Percentiles rank a stretch among this genome's conserved stretches.
Evolutionary conservation across 23 tunicate genomes (phyloP).

Genomic region (Ciona savignyi): DNA sequence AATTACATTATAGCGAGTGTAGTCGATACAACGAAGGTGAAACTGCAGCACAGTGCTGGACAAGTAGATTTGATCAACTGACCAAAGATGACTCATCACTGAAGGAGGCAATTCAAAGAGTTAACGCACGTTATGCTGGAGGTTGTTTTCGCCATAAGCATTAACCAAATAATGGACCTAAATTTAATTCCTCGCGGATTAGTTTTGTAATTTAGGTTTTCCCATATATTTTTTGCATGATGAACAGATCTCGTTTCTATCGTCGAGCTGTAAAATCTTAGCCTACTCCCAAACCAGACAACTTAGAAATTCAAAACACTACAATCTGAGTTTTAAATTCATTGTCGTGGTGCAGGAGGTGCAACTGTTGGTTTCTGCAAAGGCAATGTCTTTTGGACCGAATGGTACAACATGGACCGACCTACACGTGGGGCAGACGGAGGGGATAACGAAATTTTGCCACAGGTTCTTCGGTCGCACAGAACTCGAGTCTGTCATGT

Average conservation of each 20-base stretch:
- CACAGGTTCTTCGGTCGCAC: background rate
- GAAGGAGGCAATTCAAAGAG: conserved; percentile 24
- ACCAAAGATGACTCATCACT: conserved; percentile 12
- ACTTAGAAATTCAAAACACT: too few relatives aligned
- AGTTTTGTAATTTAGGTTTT: too few relatives aligned
- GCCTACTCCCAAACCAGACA: too few relatives aligned
- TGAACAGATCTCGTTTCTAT: too few relatives aligned
- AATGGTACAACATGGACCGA: conserved; percentile 32
- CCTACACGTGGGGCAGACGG: conserved; percentile 3
- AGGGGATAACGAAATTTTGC: conserved; percentile 38
- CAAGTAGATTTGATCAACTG: conserved; percentile 22
- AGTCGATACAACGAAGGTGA: conserved; percentile 20
- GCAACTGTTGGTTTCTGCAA: conserved; percentile 24
- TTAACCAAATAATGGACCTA: too few relatives aligned
- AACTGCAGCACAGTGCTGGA: conserved; percentile 6
- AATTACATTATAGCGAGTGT: conserved; percentile 23
- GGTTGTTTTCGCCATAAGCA: too few relatives aligned
- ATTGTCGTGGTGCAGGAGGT: conserved; percentile 6
- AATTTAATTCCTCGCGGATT: too few relatives aligned
- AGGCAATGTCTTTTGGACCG: conserved; percentile 22
- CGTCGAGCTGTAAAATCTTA: too few relatives aligned
- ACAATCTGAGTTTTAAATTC: too few relatives aligned
- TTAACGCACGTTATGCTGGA: conserved; percentile 23
- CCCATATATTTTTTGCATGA: too few relatives aligned
- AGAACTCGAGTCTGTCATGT: conserved; percentile 14